Evolutionary conservation across 37 sponge, comb jelly and placozoan species (phyloP).

Genomic region (Beroe forskalii): DNA sequence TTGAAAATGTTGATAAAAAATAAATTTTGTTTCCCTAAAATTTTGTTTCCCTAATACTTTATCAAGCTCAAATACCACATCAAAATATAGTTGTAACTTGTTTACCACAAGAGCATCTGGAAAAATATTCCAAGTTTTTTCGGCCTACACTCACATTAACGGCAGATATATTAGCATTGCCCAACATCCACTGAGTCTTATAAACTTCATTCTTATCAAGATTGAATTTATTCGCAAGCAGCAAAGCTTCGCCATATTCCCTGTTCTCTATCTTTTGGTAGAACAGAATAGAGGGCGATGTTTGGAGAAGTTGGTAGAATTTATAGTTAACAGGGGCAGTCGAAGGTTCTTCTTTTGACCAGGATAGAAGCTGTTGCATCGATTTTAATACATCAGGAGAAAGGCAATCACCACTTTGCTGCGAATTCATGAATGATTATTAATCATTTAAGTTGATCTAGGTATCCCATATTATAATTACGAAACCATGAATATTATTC

Average conservation of each 20-base stretch:
- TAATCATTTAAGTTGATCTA: background rate
- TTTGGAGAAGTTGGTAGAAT: constrained; percentile 39
- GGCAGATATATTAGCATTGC: constrained; percentile 21
- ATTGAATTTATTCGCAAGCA: constrained; percentile 35
- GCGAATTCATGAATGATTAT: background rate
- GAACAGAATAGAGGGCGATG: constrained; percentile 35
- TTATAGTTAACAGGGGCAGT: background rate
- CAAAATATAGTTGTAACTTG: too few relatives aligned
- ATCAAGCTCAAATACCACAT: too few relatives aligned
- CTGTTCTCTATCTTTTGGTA: constrained; percentile 12
- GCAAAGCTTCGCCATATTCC: constrained; percentile 40
- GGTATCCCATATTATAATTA: background rate
- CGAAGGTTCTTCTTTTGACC: background rate
- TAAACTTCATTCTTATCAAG: constrained; percentile 51
- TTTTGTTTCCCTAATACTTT: too few relatives aligned
- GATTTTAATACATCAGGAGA: background rate
- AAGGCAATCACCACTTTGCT: constrained; percentile 6
- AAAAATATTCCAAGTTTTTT: too few relatives aligned
- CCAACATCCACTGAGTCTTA: constrained; percentile 14
- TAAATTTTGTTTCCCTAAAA: too few relatives aligned
- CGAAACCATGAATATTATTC: too few relatives aligned
- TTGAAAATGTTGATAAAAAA: too few relatives aligned
- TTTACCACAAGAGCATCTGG: too few relatives aligned
- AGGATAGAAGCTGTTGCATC: background rate
- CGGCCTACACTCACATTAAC: constrained; percentile 19